Percentiles rank a stretch among this genome's conserved stretches.
Evolutionary conservation across 2,113 vertebrate genomes (phyloP).

Genomic region (Pholis gunnellus): DNA sequence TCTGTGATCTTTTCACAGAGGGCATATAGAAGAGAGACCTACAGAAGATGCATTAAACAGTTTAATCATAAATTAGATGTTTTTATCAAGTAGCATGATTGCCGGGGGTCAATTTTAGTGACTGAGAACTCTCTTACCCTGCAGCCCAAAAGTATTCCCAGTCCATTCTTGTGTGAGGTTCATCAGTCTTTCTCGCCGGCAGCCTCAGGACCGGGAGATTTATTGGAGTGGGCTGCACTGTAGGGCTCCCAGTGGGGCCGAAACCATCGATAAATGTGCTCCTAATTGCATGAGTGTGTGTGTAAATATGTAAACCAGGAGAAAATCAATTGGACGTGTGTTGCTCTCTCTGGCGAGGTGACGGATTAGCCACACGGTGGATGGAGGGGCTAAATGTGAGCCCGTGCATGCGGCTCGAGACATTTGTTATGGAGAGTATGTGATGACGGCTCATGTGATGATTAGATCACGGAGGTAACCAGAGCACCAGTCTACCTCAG

Average conservation of each 20-base stretch:
- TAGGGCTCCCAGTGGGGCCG: slow-evolving; percentile 55
- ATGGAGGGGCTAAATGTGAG: slow-evolving; percentile 51
- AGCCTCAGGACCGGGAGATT: slow-evolving; percentile 57
- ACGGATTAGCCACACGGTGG: slow-evolving; percentile 71
- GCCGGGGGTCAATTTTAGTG: slow-evolving; percentile 45
- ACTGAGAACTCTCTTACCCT: slow-evolving; percentile 45
- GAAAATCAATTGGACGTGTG: slow-evolving; percentile 74
- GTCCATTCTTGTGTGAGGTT: slow-evolving; percentile 62
- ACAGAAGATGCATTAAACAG: background rate
- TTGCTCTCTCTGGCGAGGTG: slow-evolving; percentile 56
- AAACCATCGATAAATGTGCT: slow-evolving; percentile 72
- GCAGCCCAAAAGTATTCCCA: slow-evolving; percentile 60
- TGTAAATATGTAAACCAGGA: slow-evolving; percentile 80
- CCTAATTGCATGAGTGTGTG: slow-evolving; percentile 73
- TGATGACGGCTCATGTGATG: slow-evolving; percentile 65
- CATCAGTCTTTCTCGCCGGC: slow-evolving; percentile 66
- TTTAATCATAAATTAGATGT: slow-evolving; percentile 28
- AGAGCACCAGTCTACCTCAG: slow-evolving; percentile 41
- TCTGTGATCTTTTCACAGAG: background rate
- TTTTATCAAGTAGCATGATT: slow-evolving; percentile 27
- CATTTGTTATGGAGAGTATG: slow-evolving; percentile 62
- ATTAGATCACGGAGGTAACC: slow-evolving; percentile 73
- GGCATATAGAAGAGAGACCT: background rate
- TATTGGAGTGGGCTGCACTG: slow-evolving; percentile 66
- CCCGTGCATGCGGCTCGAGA: slow-evolving; percentile 21